phyloP scores from a whole-genome alignment of 2,888 invertebrate species.

The Acronicta alni region DNA sequence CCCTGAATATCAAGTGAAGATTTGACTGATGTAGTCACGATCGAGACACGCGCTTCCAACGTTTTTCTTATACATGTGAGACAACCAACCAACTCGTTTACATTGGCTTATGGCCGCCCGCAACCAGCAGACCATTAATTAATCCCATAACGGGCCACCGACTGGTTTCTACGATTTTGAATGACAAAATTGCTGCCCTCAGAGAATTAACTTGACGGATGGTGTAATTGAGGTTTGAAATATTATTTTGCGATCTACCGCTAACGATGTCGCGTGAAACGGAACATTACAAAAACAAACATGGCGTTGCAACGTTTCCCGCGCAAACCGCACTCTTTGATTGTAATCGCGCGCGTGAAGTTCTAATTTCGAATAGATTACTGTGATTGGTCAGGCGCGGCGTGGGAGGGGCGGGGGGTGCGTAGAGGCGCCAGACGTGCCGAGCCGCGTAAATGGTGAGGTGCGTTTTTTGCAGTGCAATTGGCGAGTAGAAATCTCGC shows the following conservation, averaged over 20 bases:
- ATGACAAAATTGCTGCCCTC: constrained; percentile 78
- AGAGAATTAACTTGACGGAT: constrained; percentile 74
- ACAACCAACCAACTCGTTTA: constrained; percentile 69
- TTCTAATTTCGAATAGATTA: constrained; percentile 79
- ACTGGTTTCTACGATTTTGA: constrained; percentile 75
- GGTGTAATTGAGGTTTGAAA: constrained; percentile 79
- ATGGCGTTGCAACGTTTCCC: constrained; percentile 65
- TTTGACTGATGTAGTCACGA: constrained; percentile 86
- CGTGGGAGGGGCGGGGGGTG: constrained; percentile 64
- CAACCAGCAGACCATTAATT: constrained; percentile 75
- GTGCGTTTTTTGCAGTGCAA: constrained; percentile 70
- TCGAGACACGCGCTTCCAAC: constrained; percentile 75
- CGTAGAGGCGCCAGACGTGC: constrained; percentile 70
- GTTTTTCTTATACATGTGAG: constrained; percentile 75
- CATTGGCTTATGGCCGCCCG: constrained; percentile 75
- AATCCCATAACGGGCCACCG: constrained; percentile 76
- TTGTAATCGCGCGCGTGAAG: constrained; percentile 73
- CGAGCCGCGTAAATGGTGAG: constrained; percentile 67
- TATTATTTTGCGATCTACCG: constrained; percentile 70
- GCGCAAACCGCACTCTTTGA: constrained; percentile 66
- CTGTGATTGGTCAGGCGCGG: constrained; percentile 75
- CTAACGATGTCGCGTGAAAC: constrained; percentile 68
- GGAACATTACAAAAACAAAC: constrained; percentile 61
- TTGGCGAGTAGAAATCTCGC: constrained; percentile 68
- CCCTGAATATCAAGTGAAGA: constrained; percentile 80